Evolutionary conservation across 2,888 invertebrate genomes (phyloP).

Genomic region (Nephrocerus scutellatus): DNA sequence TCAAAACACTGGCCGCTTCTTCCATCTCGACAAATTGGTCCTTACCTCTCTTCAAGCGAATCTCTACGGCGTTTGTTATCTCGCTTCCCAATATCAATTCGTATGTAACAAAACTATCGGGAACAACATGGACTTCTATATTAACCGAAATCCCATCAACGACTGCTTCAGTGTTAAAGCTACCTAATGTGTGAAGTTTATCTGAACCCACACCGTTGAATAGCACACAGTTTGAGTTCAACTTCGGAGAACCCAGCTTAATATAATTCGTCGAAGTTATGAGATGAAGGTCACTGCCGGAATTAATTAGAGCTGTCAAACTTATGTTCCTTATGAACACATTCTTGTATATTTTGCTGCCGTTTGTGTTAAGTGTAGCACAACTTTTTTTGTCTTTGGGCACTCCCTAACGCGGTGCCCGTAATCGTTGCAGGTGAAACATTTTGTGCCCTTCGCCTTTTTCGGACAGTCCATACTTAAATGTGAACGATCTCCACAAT

Average conservation of each 20-base stretch:
- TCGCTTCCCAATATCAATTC: slow-evolving; percentile 2
- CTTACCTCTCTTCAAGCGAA: slow-evolving; percentile 2
- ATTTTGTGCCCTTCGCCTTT: slow-evolving; percentile 1
- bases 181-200: slow-evolving; percentile 1
- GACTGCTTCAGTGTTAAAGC: too few relatives aligned
- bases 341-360: neutral
- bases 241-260: slow-evolving; percentile 5
- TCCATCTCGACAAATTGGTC: slow-evolving; percentile 1
- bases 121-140: neutral
- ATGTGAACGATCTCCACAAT: neutral
- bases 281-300: slow-evolving; percentile 1
- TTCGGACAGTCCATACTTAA: slow-evolving; percentile 3
- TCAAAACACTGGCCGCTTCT: neutral
- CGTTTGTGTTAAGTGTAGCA: neutral
- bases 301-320: slow-evolving; percentile 1
- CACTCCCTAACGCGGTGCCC: slow-evolving; percentile 2
- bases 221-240: neutral
- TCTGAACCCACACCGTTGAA: neutral
- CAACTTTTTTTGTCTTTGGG: slow-evolving; percentile 1
- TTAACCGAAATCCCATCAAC: neutral
- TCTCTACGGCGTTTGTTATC: slow-evolving; percentile 1
- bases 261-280: slow-evolving; percentile 1
- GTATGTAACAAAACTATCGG: neutral
- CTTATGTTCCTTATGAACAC: neutral
- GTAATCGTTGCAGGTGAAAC: neutral